Base-by-base conservation (phyloP, 2,113 vertebrate genomes). In the Lampris incognitus region DNA sequence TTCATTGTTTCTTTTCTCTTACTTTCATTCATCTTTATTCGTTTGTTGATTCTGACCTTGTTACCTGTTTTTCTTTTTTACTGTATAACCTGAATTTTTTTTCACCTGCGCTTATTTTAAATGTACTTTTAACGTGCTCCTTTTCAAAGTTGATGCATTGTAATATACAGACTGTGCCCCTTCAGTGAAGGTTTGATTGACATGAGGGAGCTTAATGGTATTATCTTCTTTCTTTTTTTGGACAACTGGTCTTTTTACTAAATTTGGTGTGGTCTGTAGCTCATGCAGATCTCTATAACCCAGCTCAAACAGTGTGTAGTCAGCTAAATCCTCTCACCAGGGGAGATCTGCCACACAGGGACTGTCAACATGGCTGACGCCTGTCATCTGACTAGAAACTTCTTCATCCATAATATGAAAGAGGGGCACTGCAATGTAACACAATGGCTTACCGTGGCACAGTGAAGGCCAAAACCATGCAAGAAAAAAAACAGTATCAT, bases 381-480 rank as follows among this genome's bases (percentile, higher is more conserved):
- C 52, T 71, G 52, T 72, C 69, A 86, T 86, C 76, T 57, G 40
- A 52, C 65, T 49, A 56, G 82, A 85, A 67, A 65, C 66, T 79
- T 86, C 71, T 84, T 87, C 86, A 74, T 87, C 56, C 63, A 40
- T 77, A 24, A 72, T 62, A 69, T 7, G 70, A 78, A 24, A 24
- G 66, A 3, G 51, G 11, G 51, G 2, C n/a, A 1, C 11, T 48
- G 62, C 58, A 67, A 49, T 69, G 56, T 66, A 51, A 51, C 67
- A 42, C 9, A 49, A 51, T 61, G 67, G 13, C 56, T 50, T 44
- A 63, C 48, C 46, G 80, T 49, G 48, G 56, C 65, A 3, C 49
- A 9, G 42, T 44, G 39, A 40, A 42, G 10, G 3, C 4, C 10
- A 9, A 54, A 54, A 51, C 8, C 10, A 51, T 56, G 54, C 51